Conservation (phyloP, 2,888 invertebrate species). For the Philereme transversata region DNA sequence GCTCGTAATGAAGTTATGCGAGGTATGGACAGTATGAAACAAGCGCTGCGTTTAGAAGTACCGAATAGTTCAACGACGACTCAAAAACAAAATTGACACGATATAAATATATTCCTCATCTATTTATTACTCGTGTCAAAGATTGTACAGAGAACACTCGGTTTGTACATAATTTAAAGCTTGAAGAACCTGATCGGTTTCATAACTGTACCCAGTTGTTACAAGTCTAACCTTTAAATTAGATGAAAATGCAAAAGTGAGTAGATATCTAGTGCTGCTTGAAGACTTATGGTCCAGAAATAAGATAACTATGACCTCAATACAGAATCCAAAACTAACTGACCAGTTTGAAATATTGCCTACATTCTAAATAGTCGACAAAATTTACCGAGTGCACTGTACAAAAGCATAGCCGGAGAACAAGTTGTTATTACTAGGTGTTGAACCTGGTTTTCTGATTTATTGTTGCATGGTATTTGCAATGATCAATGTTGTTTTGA, state of each 20-base stretch:
- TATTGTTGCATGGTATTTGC: slow-evolving; percentile 67
- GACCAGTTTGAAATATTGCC: slow-evolving; percentile 59
- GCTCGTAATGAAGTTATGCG: slow-evolving; percentile 82
- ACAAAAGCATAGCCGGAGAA: slow-evolving; percentile 59
- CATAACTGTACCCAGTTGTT: slow-evolving; percentile 1
- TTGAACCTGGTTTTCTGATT: slow-evolving; percentile 76
- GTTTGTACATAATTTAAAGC: slow-evolving; percentile 4
- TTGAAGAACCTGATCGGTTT: slow-evolving; percentile 7
- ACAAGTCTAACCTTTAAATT: slow-evolving; percentile 41
- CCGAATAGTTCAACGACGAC: slow-evolving; percentile 46
- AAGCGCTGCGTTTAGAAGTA: slow-evolving; percentile 54
- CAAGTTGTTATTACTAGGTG: slow-evolving; percentile 76
- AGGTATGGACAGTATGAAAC: slow-evolving; percentile 69
- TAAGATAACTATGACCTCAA: slow-evolving; percentile 66
- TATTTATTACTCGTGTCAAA: slow-evolving; percentile 7
- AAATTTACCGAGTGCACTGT: slow-evolving; percentile 58
- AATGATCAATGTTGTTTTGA: slow-evolving; percentile 70
- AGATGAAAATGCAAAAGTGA: slow-evolving; percentile 51
- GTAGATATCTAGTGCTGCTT: slow-evolving; percentile 43
- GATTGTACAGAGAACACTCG: slow-evolving; percentile 8
- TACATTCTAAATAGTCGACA: slow-evolving; percentile 63
- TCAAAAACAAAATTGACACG: slow-evolving; percentile 34
- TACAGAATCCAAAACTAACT: slow-evolving; percentile 57
- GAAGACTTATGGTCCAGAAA: slow-evolving; percentile 56
- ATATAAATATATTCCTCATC: slow-evolving; percentile 24